Base-by-base conservation (phyloP, 2,888 invertebrate species). In the Caenorhabditis sulstoni region DNA sequence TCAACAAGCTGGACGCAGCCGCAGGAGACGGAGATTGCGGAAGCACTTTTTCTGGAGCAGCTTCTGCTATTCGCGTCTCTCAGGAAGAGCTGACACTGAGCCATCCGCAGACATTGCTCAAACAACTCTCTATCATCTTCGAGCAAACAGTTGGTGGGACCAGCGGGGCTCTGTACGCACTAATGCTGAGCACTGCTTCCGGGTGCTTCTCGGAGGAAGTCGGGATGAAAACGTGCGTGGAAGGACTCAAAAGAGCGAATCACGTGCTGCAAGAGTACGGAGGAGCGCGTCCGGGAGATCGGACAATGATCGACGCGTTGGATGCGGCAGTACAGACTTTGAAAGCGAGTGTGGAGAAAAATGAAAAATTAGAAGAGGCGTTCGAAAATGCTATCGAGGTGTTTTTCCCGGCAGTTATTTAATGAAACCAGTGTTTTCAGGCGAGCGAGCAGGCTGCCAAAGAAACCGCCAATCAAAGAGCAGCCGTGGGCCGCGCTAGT, bases 11-110 rank as follows among this genome's bases (percentile, higher is more conserved):
- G 73, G 95, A 95, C 90, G 92, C 93, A 0, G 93, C 94, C 45
- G 93, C 92, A 81, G 94, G 94, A 0, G 94, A 94, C 87, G 94
- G 94, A 0, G 94, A 95, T 90, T 94, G 94, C 86, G 95, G 95
- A 3, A 92, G 67, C 29, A 85, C 85, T 0, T 80, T 85, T 44
- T 62, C 74, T 9, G 39, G 53, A 9, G 85, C 85, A 0, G 81
- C 84, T 1, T 8, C 61, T 45, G 70, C 80, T 18, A 73, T 73
- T 41, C 58, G 58, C 3, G 12, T 29, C 9, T 55, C 35, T 12
- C n/a, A 53, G 3, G 35, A 64, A 0, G 11, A 44, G 8, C 12
- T 87, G 14, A 52, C 20, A 29, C 45, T 73, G 35, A 35, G 41
- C 3, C 77, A 83, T 50, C 85, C 85, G n/a, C 68, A 81, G 44